Evolutionary conservation across 2,113 vertebrate species (phyloP).

Genomic region (Porphyrio hochstetteri): DNA sequence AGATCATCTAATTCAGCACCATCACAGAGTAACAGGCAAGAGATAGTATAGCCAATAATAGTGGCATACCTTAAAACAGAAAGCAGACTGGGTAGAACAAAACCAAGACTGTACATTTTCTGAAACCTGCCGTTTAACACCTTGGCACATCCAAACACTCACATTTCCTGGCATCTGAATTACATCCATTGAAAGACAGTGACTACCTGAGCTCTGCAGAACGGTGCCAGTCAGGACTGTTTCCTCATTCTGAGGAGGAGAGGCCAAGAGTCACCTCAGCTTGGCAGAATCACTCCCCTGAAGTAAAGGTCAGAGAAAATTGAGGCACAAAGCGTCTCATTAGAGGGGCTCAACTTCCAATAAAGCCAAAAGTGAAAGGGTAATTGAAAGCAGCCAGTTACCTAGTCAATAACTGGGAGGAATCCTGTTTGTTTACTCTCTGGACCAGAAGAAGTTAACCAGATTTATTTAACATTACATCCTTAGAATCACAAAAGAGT

Average conservation of each 20-base stretch:
- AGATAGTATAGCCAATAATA: neutral
- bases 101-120: neutral
- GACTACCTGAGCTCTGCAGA: slow-evolving; percentile 16
- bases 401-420: neutral
- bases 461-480: neutral
- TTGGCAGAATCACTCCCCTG: neutral
- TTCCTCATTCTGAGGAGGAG: neutral
- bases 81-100: neutral
- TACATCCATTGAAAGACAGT: accelerated
- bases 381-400: neutral
- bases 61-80: neutral
- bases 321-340: neutral
- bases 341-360: neutral
- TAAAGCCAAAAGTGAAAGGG: neutral
- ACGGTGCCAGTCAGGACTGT: neutral
- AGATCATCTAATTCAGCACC: neutral
- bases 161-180: neutral
- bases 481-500: neutral
- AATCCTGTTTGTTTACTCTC: neutral
- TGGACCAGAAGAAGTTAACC: neutral
- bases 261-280: neutral
- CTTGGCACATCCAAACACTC: neutral
- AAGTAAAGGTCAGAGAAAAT: slow-evolving; percentile 3
- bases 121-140: neutral
- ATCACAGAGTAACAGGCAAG: accelerated